A percentile compares a stretch with the other conserved stretches of the same genome.
Evolutionary conservation across 2,888 invertebrate species (phyloP).

Genomic region (Ctena decussata): DNA sequence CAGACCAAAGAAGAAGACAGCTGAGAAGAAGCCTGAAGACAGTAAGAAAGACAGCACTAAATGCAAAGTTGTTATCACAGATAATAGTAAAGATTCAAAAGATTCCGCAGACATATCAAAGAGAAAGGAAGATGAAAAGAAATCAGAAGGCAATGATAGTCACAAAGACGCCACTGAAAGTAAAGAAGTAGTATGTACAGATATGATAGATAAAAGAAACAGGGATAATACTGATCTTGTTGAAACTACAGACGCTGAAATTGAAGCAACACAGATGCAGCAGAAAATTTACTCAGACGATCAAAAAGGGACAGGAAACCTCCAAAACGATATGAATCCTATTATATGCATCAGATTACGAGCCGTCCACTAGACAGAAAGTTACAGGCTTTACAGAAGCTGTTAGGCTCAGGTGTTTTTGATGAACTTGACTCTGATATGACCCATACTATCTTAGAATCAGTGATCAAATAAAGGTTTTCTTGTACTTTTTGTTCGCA

Average conservation of each 20-base stretch:
- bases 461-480: no score
- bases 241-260: no score
- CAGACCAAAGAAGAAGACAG: not conserved
- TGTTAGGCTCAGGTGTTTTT: slow-evolving; percentile 3
- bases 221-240: no score
- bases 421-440: slow-evolving; percentile 15
- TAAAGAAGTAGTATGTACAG: not conserved
- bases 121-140: not conserved
- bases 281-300: not conserved
- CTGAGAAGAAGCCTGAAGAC: not conserved
- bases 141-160: not conserved
- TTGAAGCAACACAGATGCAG: not conserved
- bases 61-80: not conserved
- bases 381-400: not conserved
- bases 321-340: slow-evolving; percentile 6
- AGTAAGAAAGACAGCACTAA: not conserved
- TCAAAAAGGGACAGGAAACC: not conserved
- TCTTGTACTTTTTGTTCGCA: no score
- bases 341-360: not conserved
- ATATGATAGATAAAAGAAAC: not conserved
- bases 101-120: not conserved
- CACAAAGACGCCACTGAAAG: not conserved
- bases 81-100: not conserved
- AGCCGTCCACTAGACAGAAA: not conserved
- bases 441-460: no score